Conservation (phyloP, 2,113 vertebrate genomes). For the Hypanus sabinus region DNA sequence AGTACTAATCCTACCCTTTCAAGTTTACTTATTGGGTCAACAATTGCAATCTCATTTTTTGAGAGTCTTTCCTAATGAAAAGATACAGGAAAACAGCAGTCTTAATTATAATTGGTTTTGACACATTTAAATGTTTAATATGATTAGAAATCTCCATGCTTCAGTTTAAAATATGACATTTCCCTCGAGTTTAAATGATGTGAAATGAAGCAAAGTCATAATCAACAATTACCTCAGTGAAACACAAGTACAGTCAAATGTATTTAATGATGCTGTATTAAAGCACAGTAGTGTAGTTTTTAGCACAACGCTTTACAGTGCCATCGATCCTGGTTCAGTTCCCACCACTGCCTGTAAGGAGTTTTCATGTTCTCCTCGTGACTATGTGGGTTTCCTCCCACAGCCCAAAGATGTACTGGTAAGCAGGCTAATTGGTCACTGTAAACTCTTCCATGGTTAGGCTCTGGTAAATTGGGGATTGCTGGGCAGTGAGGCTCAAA, state of each 20-base stretch:
- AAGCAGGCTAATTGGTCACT: no score
- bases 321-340: no score
- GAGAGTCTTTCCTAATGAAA: neutral
- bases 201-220: neutral
- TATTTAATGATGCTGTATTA: neutral
- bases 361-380: no score
- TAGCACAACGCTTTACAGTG: no score
- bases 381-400: no score
- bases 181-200: neutral
- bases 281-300: neutral
- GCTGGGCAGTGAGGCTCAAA: no score
- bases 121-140: neutral
- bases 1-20: neutral
- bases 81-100: neutral
- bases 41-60: neutral
- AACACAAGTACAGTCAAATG: neutral
- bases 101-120: neutral
- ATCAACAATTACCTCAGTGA: neutral
- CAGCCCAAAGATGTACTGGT: no score
- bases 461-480: no score
- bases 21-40: neutral
- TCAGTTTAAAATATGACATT: neutral
- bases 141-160: neutral
- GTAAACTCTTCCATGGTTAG: no score
- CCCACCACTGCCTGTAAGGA: no score